Base-by-base conservation (phyloP, 2,888 invertebrate species). In the Drosophila neutralis region DNA sequence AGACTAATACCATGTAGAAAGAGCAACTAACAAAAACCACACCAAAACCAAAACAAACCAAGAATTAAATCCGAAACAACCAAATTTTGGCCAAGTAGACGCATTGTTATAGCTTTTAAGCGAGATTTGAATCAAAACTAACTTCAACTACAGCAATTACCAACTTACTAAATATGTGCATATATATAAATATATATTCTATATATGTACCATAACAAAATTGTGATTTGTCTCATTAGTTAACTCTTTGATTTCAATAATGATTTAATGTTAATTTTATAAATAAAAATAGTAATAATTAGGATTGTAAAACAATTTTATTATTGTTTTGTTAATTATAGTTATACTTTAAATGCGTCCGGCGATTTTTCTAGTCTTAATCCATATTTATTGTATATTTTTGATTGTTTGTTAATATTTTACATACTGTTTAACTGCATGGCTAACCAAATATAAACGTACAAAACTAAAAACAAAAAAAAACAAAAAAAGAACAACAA, bases 361-460 rank as follows among this genome's bases (percentile, higher is more conserved):
- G 78, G 60, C 66, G 63, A 64, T 58, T 64, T 67, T 64, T 68
- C 74, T 80, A 70, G 75, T 72, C 64, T 54, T 69, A 69, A 66
- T 60, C 36, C 57, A 69, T 73, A 70, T 59, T 73, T 69, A 76
- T 58, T 85, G 40, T 64, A 73, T 52, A 75, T 65, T 60, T 65
- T 42, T 71, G 38, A 29, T 38, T 56, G 36, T 49, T 56, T 54
- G 54, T 80, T 79, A 82, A 69, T 33, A 67, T 65, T 63, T 79
- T 58, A 76, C 60, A 63, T 66, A 87, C 69, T 82, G 18, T 73
- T 78, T 69, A 83, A 75, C 48, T 82, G 85, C 85, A 86, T 82
- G 78, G 87, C 85, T 82, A 83, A 80, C 70, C 57, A 79, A 79
- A 85, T 76, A 83, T 83, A 83, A 56, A 71, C 54, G 49, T 40